Base-by-base conservation (phyloP, 2,113 vertebrate genomes). In the Corydoras sp. region DNA sequence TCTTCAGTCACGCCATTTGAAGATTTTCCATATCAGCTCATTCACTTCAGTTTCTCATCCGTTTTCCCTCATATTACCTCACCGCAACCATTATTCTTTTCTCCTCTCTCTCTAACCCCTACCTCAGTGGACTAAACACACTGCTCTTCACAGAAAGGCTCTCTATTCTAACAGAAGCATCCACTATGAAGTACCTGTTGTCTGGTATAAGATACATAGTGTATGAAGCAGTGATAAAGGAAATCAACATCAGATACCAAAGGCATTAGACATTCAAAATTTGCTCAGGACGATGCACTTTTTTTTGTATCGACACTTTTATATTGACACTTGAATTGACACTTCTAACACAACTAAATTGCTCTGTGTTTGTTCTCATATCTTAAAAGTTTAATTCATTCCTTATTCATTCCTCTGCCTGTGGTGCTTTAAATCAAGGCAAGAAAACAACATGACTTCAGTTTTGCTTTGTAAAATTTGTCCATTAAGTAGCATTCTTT, bases 1-100 rank as follows among this genome's bases (percentile, higher is more conserved):
- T 68, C 62, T 77, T 74, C 75, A 72, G 81, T 81, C 79, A 81
- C 74, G 79, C 65, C 72, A 75, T 77, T 81, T 81, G 68, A 81
- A 81, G 62, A 78, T 80, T 80, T 83, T 83, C 77, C 81, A 83
- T 80, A 80, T 80, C 81, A 80, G 64, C 75, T 75, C 71, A 69
- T 77, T 71, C 65, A 70, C 63, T 71, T 32, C 63, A 76, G 58
- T 69, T 72, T 68, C 56, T 58, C 66, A 67, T 72, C 58, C 72
- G 18, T 55, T 70, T 71, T 58, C 65, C 65, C 68, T 74, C 32
- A 68, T 68, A 68, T 61, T 74, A 54, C 77, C 72, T 78, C 77
- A 78, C 73, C 77, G 58, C 77, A 75, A 75, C 65, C 65, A 75
- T 78, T 70, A 79, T 58, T 75, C 62, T 78, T 72, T 72, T 65